phyloP scores from a whole-genome alignment of 2,888 invertebrate genomes.

The Sepioteuthis lessoniana region DNA sequence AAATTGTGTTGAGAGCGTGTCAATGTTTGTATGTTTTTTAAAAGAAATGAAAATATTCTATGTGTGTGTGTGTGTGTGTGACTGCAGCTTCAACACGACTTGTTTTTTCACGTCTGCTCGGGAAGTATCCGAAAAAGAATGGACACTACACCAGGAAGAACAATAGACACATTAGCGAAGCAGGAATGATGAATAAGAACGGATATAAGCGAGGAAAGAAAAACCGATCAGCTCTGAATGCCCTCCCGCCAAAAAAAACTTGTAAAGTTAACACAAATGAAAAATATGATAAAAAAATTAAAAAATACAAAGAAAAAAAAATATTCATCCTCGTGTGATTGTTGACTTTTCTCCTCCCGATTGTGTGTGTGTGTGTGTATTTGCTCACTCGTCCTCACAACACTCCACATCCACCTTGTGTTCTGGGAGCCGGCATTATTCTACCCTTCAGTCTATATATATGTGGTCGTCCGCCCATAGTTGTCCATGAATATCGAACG shows the following conservation, averaged over 20 bases:
- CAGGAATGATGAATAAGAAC: background rate
- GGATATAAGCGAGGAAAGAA: too few species aligned
- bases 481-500: background rate
- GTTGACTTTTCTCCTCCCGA: too few species aligned
- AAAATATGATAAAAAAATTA: too few species aligned
- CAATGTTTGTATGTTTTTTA: background rate
- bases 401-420: background rate
- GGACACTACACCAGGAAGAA: background rate
- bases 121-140: background rate
- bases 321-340: background rate
- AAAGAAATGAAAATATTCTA: background rate
- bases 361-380: background rate
- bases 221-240: background rate
- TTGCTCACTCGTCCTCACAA: background rate
- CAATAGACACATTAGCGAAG: background rate
- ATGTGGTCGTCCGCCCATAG: background rate
- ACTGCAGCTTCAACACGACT: background rate
- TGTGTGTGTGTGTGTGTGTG: background rate
- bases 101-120: background rate
- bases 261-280: too few species aligned
- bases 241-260: too few species aligned
- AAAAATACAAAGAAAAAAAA: too few species aligned
- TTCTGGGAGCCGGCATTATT: background rate
- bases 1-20: background rate
- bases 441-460: background rate